These are phyloP conservation scores for Callospermophilus lateralis DNA, from an alignment of 2,113 vertebrate genomes.

Conservation along the genomic window DNA sequence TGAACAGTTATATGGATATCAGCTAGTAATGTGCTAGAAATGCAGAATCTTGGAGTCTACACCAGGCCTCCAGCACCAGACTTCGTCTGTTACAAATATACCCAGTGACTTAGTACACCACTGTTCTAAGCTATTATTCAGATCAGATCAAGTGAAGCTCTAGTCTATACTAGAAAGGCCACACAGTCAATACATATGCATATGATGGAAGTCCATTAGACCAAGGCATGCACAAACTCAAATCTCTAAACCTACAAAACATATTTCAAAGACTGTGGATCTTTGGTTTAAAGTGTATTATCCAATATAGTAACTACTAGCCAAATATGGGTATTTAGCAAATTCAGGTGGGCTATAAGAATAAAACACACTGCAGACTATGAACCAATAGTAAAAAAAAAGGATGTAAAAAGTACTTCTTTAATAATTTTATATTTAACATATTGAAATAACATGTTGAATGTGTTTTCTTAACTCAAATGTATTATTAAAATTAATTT, in stretches of 20 bases:
- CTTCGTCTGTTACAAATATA: not conserved
- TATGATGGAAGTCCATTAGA: not conserved
- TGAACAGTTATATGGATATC: no score
- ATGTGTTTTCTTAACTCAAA: no score
- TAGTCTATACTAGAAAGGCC: not conserved
- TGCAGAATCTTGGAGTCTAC: no score
- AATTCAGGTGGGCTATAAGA: not conserved
- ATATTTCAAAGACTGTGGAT: not conserved
- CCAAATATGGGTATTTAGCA: not conserved
- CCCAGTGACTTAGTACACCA: not conserved
- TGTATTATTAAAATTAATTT: not conserved
- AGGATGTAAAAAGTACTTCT: not conserved
- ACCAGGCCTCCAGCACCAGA: not conserved
- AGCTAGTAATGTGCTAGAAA: no score
- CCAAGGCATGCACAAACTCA: not conserved
- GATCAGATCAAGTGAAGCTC: not conserved
- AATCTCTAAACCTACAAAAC: not conserved
- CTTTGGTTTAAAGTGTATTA: not conserved
- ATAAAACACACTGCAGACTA: not conserved
- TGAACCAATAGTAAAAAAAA: not conserved
- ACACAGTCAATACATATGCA: not conserved
- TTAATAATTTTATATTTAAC: not conserved
- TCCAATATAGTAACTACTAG: not conserved
- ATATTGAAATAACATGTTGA: not conserved
- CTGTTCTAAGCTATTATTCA: not conserved